Evolutionary conservation across 2,797 vertebrate species (phyloP), one percentile per base, ranked within the genome.

Genomic region (Enteromius treurensis): DNA sequence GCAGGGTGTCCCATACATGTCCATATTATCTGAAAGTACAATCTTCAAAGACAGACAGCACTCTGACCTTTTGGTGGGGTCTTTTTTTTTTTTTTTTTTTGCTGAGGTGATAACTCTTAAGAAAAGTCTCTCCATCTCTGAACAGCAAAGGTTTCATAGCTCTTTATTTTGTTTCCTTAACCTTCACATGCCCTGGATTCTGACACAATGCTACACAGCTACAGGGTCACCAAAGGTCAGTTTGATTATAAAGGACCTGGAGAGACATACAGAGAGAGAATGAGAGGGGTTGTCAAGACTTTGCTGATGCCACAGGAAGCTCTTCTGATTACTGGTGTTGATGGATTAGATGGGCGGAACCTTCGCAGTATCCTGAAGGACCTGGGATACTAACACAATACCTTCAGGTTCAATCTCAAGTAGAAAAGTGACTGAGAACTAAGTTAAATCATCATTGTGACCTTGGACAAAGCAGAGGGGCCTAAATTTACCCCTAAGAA

Each of bases 141-240:
- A 42, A 32, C 15, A 71, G 32, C 17, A 26, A 40, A 37, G 67
- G 67, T 73, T 71, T 51, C 14, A 13, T n/a, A 70, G 49, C 53
- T 60, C 10, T n/a, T 79, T 70, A 51, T 74, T 75, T n/a, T 9
- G 3, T 70, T 64, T 64, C 23, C 53, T 73, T 79, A 69, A 42
- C 62, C 69, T 86, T 81, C 53, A 84, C 58, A 80, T 77, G 65
- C 55, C 21, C 81, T 73, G 82, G 70, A 82, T 82, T 82, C 64
- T 32, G n/a, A 69, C 74, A 78, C 74, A 74, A 34, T 21, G 8
- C 81, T 79, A 53, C 62, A 26, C 74, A 80, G 81, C 40, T 58
- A 81, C 79, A 26, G 62, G 79, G 87, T 81, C 82, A 82, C 23
- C 13, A 60, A 6, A 58, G 84, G 82, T 70, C 77, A 73, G 65